Base-by-base conservation (phyloP, 2,888 invertebrate genomes). In the Oligia latruncula region DNA sequence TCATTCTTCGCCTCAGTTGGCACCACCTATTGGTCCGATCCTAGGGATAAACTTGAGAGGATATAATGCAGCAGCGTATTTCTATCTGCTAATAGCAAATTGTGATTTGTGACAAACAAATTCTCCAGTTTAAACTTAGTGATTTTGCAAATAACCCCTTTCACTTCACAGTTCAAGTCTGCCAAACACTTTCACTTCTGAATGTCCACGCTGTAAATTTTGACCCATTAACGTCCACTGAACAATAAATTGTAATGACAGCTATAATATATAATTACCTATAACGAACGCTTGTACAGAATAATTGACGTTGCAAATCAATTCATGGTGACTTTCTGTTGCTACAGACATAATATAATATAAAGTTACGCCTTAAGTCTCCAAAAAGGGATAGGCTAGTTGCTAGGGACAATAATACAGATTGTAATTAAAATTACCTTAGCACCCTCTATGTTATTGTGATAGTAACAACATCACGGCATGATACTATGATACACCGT, bases 401-500 rank as follows among this genome's bases (percentile, higher is more conserved):
- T 76, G 13, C 64, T 40, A 20, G 8, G 8, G 6, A n/a, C 0
- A 49, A 35, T 17, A 35, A 65, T n/a, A 71, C 4, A 43, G 20
- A 9, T 40, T 2, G 13, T 43, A 64, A n/a, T 55, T 13, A 46
- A 46, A 80, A 58, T 60, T 43, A 71, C 20, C 4, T 6, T n/a
- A 55, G 11, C 81, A 17, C 6, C 29, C 40, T 52, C 20, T 71
- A 29, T 15, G 9, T 29, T 43, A 72, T 66, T 66, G 29, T 74
- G 40, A 58, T 66, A 29, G 0, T 58, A 58, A 6, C 15, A 40
- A 20, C 17, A 72, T 58, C 43, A 80, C 62, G 17, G 80, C 52
- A 64, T 55, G n/a, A 75, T 35, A 75, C 40, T n/a, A 15, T 71
- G 58, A 76, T 76, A 40, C 29, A 82, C 13, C 43, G 52, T 70